These are phyloP conservation scores for Harpalus rufipes DNA, from an alignment of 2,888 invertebrate genomes.

Conservation along the genomic window DNA sequence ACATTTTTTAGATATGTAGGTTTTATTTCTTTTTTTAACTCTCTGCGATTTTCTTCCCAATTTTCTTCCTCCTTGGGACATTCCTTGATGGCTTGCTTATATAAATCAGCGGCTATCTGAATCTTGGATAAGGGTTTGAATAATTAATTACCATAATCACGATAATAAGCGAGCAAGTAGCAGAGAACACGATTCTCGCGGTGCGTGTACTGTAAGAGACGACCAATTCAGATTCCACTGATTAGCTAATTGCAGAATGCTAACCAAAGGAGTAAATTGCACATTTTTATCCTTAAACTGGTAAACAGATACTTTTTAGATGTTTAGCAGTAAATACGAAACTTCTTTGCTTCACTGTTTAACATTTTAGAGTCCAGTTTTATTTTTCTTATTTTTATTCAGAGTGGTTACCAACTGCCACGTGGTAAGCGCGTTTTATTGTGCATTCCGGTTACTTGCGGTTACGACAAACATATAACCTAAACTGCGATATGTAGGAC, in stretches of 20 bases:
- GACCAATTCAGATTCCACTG: conserved; percentile 64
- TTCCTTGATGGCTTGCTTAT: conserved; percentile 9
- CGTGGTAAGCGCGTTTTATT: no score
- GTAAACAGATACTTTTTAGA: conserved; percentile 4
- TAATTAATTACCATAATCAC: conserved; percentile 66
- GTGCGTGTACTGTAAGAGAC: conserved; percentile 54
- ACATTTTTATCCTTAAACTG: neutral
- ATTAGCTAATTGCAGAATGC: conserved; percentile 61
- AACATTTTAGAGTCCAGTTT: no score
- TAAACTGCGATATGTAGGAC: no score
- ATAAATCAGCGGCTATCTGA: conserved; percentile 64
- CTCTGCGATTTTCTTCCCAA: neutral
- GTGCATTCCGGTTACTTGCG: no score
- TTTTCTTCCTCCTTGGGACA: neutral
- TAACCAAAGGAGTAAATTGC: neutral
- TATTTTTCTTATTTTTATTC: no score
- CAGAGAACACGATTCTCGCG: conserved; percentile 45
- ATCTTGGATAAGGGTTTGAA: conserved; percentile 65
- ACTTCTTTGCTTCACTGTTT: neutral
- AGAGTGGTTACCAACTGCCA: no score
- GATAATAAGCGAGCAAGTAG: conserved; percentile 61
- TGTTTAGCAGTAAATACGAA: neutral
- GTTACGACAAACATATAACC: no score
- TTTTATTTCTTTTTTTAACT: no score
- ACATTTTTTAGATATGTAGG: no score